phyloP scores from a whole-genome alignment of 1,140 invertebrate genomes.

The Planococcus citri region DNA sequence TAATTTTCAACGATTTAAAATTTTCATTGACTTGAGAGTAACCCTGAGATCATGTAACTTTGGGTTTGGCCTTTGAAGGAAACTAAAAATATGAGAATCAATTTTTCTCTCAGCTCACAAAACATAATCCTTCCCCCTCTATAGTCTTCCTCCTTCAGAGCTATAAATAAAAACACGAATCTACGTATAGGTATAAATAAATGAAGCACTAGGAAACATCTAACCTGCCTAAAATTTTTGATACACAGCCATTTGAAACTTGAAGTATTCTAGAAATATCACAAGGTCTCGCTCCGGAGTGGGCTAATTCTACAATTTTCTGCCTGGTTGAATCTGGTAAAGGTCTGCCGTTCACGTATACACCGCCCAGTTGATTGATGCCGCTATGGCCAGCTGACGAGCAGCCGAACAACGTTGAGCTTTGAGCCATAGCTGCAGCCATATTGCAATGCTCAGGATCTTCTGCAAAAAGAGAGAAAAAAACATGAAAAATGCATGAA shows the following conservation, averaged over 20 bases:
- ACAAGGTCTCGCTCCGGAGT: conserved; percentile 91
- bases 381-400: conserved; percentile 82
- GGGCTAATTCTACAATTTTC: conserved; percentile 95
- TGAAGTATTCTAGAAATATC: conserved; percentile 95
- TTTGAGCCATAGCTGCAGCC: conserved; percentile 28
- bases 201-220: conserved; percentile 24
- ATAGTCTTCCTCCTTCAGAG: no score
- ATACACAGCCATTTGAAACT: conserved; percentile 91
- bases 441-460: conserved; percentile 26
- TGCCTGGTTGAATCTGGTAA: conserved; percentile 92
- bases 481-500: background rate
- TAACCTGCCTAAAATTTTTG: conserved; percentile 89
- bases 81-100: no score
- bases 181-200: no score
- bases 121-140: no score
- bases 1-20: no score
- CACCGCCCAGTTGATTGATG: conserved; percentile 95
- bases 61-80: no score
- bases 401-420: conserved; percentile 53
- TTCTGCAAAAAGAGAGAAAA: conserved; percentile 23
- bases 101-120: no score
- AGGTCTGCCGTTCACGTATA: conserved; percentile 94
- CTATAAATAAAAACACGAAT: no score
- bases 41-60: no score
- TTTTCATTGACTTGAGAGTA: no score